These are phyloP conservation scores for Drosophila dunni DNA, from an alignment of 1,140 invertebrate genomes.

Conservation along the genomic window DNA sequence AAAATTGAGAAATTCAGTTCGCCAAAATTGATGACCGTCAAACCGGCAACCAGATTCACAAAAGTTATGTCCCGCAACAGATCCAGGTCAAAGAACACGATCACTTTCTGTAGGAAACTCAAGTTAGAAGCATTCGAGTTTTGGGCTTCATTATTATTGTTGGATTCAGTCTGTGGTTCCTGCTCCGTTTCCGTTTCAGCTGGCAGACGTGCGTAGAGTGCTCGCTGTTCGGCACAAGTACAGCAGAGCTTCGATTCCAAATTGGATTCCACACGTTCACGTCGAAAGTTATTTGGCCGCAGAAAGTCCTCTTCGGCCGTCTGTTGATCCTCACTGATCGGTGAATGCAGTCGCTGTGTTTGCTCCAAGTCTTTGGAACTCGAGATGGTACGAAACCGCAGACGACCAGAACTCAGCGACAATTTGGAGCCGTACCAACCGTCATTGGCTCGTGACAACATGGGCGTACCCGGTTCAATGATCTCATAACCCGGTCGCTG, in stretches of 20 bases:
- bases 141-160: constrained; percentile 28
- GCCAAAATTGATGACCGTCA: constrained; percentile 88
- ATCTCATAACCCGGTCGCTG: constrained; percentile 88
- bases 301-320: constrained; percentile 43
- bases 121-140: constrained; percentile 59
- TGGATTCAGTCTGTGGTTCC: neutral
- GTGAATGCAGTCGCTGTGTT: constrained; percentile 55
- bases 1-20: constrained; percentile 90
- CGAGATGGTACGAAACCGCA: constrained; percentile 74
- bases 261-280: constrained; percentile 70
- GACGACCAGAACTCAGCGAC: constrained; percentile 64
- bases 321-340: constrained; percentile 62
- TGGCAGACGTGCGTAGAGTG: constrained; percentile 16
- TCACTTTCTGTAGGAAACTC: constrained; percentile 85
- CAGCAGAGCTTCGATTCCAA: constrained; percentile 56
- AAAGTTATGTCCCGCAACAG: constrained; percentile 88
- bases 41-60: constrained; percentile 88
- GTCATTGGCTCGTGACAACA: constrained; percentile 88
- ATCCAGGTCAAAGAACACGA: constrained; percentile 88
- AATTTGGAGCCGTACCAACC: constrained; percentile 86
- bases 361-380: constrained; percentile 77
- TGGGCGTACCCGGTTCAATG: constrained; percentile 87
- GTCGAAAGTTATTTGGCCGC: constrained; percentile 74
- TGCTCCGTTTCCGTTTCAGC: constrained; percentile 2
- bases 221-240: constrained; percentile 64